phyloP scores from a whole-genome alignment of 2,888 invertebrate species.

The Ormia ochracea region DNA sequence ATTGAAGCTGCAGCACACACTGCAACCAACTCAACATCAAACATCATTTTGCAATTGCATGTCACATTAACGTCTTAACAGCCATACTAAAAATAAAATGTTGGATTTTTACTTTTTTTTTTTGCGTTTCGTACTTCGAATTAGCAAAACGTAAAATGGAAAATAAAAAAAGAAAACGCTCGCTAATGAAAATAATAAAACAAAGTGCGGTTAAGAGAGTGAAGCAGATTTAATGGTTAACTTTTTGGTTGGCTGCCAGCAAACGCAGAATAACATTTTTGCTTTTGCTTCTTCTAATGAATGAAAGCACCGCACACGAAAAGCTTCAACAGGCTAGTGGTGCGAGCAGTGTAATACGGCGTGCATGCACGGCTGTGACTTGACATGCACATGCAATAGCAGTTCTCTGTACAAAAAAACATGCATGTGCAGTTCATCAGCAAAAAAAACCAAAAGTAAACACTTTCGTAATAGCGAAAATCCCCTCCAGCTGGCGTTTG shows the following conservation, averaged over 20 bases:
- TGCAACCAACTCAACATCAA: slow-evolving; percentile 37
- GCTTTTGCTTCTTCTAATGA: slow-evolving; percentile 11
- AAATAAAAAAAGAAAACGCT: slow-evolving; percentile 27
- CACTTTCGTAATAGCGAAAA: slow-evolving; percentile 61
- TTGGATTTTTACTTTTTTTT: slow-evolving; percentile 30
- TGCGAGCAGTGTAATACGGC: not conserved
- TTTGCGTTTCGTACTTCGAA: not conserved
- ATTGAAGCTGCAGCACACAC: slow-evolving; percentile 6
- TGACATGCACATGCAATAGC: slow-evolving; percentile 43
- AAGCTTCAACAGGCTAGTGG: slow-evolving; percentile 19
- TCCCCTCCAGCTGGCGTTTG: slow-evolving; percentile 48
- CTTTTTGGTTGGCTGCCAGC: slow-evolving; percentile 29
- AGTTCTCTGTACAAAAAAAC: slow-evolving; percentile 1
- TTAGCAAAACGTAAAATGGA: not conserved
- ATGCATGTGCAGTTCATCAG: too few species aligned
- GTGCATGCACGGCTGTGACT: slow-evolving; percentile 20
- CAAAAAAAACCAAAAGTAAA: slow-evolving; percentile 39
- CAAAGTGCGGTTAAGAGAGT: slow-evolving; percentile 30
- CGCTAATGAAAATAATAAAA: slow-evolving; percentile 30
- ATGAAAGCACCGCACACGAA: slow-evolving; percentile 27
- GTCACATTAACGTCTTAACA: slow-evolving; percentile 65
- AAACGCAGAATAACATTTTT: slow-evolving; percentile 12
- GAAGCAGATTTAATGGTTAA: slow-evolving; percentile 41
- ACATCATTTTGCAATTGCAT: slow-evolving; percentile 63
- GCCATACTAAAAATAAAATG: slow-evolving; percentile 40